A percentile compares a stretch with the other conserved stretches of the same genome.
These are phyloP conservation scores for Collichthys lucidus DNA, from an alignment of 2,113 vertebrate genomes.

Conservation along the genomic window DNA sequence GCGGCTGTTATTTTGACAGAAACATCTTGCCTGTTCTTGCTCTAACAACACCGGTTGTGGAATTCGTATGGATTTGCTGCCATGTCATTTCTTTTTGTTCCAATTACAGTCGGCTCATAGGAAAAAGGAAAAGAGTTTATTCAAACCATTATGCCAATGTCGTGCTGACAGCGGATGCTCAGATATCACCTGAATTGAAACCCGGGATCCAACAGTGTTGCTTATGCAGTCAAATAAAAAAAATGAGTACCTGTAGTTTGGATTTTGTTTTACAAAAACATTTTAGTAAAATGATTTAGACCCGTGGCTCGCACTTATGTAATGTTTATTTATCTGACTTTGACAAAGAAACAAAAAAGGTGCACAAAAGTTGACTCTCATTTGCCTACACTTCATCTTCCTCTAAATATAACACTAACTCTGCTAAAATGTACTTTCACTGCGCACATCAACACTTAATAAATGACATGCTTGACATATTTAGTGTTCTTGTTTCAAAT, in stretches of 20 bases:
- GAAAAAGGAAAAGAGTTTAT: slow-evolving; percentile 26
- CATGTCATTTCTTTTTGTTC: slow-evolving; percentile 45
- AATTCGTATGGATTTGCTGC: slow-evolving; percentile 56
- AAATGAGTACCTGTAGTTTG: slow-evolving; percentile 29
- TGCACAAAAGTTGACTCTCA: slow-evolving; percentile 25
- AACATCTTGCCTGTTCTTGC: slow-evolving; percentile 27
- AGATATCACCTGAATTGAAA: slow-evolving; percentile 44
- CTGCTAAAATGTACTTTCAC: slow-evolving; percentile 15
- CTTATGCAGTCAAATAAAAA: slow-evolving; percentile 30
- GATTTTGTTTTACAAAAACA: slow-evolving; percentile 11
- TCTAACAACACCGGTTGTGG: slow-evolving; percentile 29
- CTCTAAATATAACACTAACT: neutral
- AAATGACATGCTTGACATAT: slow-evolving; percentile 29
- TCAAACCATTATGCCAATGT: slow-evolving; percentile 42
- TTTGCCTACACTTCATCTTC: slow-evolving; percentile 1
- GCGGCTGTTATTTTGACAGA: slow-evolving; percentile 45
- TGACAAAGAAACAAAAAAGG: slow-evolving; percentile 29
- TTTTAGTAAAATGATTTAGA: slow-evolving; percentile 26
- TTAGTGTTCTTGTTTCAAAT: slow-evolving; percentile 15
- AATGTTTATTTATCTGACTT: slow-evolving; percentile 31
- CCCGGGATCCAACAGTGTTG: slow-evolving; percentile 19
- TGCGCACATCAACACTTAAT: slow-evolving; percentile 44
- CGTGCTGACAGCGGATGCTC: slow-evolving; percentile 43
- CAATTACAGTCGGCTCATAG: slow-evolving; percentile 41
- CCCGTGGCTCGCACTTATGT: slow-evolving; percentile 30